A percentile compares a stretch with the other conserved stretches of the same genome.
Conservation (phyloP, 2,797 vertebrate genomes). For the Graptemys geographica region DNA sequence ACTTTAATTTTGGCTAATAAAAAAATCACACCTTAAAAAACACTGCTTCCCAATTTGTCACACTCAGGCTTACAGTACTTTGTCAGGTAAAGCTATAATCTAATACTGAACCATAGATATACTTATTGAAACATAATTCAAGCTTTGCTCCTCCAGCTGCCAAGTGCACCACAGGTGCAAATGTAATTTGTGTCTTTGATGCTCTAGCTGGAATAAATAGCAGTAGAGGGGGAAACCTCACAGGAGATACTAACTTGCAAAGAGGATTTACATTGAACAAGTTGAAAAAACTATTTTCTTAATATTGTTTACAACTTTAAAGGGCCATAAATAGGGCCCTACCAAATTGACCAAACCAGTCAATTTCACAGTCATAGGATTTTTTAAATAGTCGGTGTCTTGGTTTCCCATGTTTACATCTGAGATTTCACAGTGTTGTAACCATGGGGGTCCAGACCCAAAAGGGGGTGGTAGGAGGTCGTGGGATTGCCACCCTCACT, state of each 20-base stretch:
- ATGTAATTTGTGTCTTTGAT: conserved; percentile 3
- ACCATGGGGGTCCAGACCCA: too few species aligned
- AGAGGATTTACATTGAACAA: background rate
- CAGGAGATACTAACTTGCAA: conserved; percentile 4
- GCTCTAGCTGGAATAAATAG: background rate
- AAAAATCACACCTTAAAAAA: background rate
- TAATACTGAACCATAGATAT: background rate
- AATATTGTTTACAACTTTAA: background rate
- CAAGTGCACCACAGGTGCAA: conserved; percentile 19
- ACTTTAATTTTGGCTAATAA: background rate
- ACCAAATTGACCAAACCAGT: too few species aligned
- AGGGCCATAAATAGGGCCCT: too few species aligned
- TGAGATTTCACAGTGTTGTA: too few species aligned
- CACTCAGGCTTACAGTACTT: background rate
- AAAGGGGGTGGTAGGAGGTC: too few species aligned
- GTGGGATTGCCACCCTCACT: too few species aligned
- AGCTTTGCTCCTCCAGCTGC: background rate
- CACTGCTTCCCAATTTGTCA: background rate
- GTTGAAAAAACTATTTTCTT: background rate
- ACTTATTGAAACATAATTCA: background rate
- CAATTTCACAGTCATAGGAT: too few species aligned
- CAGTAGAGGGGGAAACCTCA: background rate
- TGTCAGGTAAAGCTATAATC: background rate
- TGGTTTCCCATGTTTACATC: too few species aligned
- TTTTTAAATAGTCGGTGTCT: too few species aligned